These are phyloP conservation scores for Callipepla californica DNA, from an alignment of 2,113 vertebrate genomes.

Conservation along the genomic window DNA sequence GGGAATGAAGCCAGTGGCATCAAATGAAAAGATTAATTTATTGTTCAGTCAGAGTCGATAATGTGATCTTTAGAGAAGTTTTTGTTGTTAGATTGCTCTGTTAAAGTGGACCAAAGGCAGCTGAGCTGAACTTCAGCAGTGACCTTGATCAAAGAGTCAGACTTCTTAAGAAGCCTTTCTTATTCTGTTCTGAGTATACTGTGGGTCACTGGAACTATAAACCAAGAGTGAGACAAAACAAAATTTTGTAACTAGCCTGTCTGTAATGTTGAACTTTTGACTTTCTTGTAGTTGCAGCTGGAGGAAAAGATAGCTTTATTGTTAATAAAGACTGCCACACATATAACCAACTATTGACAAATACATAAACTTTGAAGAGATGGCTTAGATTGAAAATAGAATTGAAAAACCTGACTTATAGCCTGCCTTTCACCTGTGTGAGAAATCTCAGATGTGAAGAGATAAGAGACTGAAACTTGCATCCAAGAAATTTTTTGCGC, in stretches of 20 bases:
- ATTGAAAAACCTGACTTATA: background rate
- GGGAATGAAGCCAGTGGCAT: background rate
- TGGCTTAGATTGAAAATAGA: background rate
- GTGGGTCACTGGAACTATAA: background rate
- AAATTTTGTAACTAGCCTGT: background rate
- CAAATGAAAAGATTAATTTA: background rate
- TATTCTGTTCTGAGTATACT: background rate
- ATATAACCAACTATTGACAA: background rate
- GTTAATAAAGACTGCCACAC: background rate
- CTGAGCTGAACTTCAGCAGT: background rate
- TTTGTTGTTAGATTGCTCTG: background rate
- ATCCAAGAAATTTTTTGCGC: background rate
- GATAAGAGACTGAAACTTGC: background rate
- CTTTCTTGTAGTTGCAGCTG: background rate
- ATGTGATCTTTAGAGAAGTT: background rate
- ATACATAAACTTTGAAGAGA: background rate
- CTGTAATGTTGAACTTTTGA: conserved; percentile 3
- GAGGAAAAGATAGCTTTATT: background rate
- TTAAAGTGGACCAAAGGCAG: background rate
- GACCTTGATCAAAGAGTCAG: conserved; percentile 11
- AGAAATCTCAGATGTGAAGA: background rate
- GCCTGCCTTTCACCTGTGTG: background rate
- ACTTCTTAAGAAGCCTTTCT: background rate
- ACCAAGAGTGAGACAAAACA: background rate
- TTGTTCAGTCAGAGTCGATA: background rate